phyloP scores from a whole-genome alignment of 2,113 vertebrate genomes.

The Tychaedon coryphoeus region DNA sequence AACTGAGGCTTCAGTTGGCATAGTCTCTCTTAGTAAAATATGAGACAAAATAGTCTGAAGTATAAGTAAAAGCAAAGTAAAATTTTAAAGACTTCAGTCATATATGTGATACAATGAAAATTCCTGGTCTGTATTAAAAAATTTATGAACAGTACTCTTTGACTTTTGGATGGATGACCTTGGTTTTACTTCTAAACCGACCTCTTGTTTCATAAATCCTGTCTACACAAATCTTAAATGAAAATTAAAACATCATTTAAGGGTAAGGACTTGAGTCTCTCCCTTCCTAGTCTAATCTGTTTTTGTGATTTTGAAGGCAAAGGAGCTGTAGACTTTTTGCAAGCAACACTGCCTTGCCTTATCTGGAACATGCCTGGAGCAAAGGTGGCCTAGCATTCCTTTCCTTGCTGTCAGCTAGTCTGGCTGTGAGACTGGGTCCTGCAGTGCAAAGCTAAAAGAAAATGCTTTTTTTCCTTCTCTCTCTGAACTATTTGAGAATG shows the following conservation, averaged over 20 bases:
- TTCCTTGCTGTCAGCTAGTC: not conserved
- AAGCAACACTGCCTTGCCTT: not conserved
- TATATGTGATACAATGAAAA: not conserved
- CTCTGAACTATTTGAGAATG: not conserved
- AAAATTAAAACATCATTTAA: not conserved
- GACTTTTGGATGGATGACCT: not conserved
- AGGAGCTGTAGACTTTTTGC: not conserved
- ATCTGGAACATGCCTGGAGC: not conserved
- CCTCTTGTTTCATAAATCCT: not conserved
- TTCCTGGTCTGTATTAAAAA: not conserved
- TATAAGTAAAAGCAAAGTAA: not conserved
- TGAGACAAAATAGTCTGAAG: not conserved
- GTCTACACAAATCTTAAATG: not conserved
- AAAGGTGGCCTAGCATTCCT: not conserved
- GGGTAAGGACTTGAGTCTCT: not conserved
- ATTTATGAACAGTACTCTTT: not conserved
- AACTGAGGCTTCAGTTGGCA: not conserved
- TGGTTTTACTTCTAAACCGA: not conserved
- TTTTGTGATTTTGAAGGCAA: not conserved
- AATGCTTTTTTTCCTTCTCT: not conserved
- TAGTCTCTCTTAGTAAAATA: not conserved
- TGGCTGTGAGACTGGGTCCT: not conserved
- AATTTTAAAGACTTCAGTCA: not conserved
- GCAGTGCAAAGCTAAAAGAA: not conserved
- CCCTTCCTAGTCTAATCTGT: not conserved